These are phyloP conservation scores for Sebastes ruberrimus DNA, from an alignment of 2,797 vertebrate genomes.

Conservation along the genomic window DNA sequence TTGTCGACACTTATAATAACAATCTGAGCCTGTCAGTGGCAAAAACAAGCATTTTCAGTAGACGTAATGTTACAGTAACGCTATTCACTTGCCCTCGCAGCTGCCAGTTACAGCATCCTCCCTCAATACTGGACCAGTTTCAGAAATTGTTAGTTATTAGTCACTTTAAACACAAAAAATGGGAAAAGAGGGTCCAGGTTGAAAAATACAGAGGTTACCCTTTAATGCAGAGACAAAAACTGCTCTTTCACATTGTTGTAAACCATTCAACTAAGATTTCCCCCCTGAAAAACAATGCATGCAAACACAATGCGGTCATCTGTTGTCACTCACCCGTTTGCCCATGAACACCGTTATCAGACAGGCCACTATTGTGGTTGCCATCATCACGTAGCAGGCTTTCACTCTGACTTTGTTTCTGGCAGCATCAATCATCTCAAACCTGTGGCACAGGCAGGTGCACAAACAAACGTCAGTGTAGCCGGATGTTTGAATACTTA, in stretches of 20 bases:
- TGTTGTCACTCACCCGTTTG: slow-evolving; percentile 86
- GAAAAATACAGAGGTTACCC: too few species aligned
- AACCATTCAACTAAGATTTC: background rate
- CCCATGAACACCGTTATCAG: slow-evolving; percentile 83
- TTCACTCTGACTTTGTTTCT: slow-evolving; percentile 89
- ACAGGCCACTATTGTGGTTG: slow-evolving; percentile 83
- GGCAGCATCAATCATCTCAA: slow-evolving; percentile 87
- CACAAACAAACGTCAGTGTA: background rate
- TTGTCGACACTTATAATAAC: too few species aligned
- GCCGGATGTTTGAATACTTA: background rate
- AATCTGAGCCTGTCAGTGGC: rapidly evolving
- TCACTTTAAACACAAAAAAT: too few species aligned
- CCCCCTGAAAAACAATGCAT: background rate
- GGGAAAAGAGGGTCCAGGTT: too few species aligned
- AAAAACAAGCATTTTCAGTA: too few species aligned
- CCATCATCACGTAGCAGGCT: slow-evolving; percentile 89
- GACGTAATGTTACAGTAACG: rapidly evolving
- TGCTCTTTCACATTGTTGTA: background rate
- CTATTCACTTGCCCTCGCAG: too few species aligned
- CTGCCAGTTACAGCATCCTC: too few species aligned
- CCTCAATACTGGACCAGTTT: too few species aligned
- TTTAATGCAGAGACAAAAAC: background rate
- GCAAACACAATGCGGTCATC: background rate
- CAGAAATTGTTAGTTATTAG: too few species aligned
- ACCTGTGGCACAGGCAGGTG: slow-evolving; percentile 72